phyloP scores from a whole-genome alignment of 1,140 invertebrate species.

The Zophobas morio region DNA sequence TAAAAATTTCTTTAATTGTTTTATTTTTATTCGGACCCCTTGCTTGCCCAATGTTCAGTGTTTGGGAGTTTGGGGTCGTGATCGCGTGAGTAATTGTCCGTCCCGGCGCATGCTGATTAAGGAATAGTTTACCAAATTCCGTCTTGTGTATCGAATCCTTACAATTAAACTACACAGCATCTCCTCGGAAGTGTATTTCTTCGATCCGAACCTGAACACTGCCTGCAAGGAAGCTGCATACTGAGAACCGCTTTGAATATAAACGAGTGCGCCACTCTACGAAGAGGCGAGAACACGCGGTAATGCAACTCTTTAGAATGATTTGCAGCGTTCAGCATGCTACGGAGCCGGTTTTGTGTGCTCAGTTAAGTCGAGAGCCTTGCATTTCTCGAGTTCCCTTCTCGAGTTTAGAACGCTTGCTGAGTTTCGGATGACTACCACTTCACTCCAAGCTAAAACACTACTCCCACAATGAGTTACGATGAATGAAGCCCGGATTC shows the following conservation, averaged over 20 bases:
- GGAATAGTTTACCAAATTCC: too few relatives aligned
- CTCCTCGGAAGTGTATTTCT: background rate
- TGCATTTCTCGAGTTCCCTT: conserved; percentile 46
- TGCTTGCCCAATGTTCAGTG: too few relatives aligned
- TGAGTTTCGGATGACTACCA: conserved; percentile 43
- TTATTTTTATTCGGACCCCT: too few relatives aligned
- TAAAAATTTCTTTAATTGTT: too few relatives aligned
- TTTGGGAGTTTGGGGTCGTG: too few relatives aligned
- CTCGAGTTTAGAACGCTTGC: conserved; percentile 36
- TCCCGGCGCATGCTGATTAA: too few relatives aligned
- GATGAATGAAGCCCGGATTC: conserved; percentile 14
- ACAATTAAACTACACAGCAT: too few relatives aligned
- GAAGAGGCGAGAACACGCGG: conserved; percentile 35
- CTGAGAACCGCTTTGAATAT: conserved; percentile 34
- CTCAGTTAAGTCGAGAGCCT: conserved; percentile 40
- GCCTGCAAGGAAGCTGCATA: background rate
- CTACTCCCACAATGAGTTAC: conserved; percentile 31
- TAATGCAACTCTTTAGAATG: conserved; percentile 46
- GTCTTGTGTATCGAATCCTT: too few relatives aligned
- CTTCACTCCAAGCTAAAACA: conserved; percentile 38
- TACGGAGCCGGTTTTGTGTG: conserved; percentile 30
- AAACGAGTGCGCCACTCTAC: conserved; percentile 25
- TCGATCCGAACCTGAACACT: background rate
- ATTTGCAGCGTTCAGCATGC: conserved; percentile 41
- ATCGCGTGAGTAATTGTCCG: too few relatives aligned